Evolutionary conservation across 1,140 invertebrate species (phyloP), one percentile per base, ranked within the genome.

Genomic region (Ceratina japonica): DNA sequence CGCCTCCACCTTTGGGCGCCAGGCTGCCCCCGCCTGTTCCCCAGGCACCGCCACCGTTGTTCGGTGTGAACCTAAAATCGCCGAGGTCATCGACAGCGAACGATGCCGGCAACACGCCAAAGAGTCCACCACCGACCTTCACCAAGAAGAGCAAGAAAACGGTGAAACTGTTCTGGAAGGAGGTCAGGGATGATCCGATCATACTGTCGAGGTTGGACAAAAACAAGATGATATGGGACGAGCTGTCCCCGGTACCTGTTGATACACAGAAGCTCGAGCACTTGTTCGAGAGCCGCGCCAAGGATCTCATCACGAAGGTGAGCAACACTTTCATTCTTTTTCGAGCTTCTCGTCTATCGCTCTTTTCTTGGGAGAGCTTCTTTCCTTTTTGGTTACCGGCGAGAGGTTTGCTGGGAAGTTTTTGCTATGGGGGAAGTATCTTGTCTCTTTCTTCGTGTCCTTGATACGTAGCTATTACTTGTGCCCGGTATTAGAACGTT

Each of bases 141-240:
- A 74, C 84, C 8, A 96, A 96, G 88, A 99, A 99, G 90, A 98
- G 95, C 86, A 99, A 99, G 91, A 99, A 99, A 91, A 99, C 98
- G n/a, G 96, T 99, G 5, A 99, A 99, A 93, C 93, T 99, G n/a
- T 99, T 99, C 91, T 99, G 99, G 99, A 97, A 97, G 90, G 98
- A 99, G 93, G 95, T 98, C 7, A 94, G 97, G 80, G 97, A 98
- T 80, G 97, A 98, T 90, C 95, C 95, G 22, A 94, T 96, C 20
- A 95, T 96, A 16, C 92, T 96, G 54, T 94, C 95, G 5, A 94
- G 95, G 79, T 89, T 95, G 79, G 93, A 94, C 51, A 92, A 93
- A 69, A 88, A 92, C 62, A 95, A 95, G 83, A 98, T 97, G 79
- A 97, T 99, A 88, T 99, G 99, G 99, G 97, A 99, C 91, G 97